Evolutionary conservation across 1,140 invertebrate species (phyloP).

Genomic region (Melipona quadrifasciata): DNA sequence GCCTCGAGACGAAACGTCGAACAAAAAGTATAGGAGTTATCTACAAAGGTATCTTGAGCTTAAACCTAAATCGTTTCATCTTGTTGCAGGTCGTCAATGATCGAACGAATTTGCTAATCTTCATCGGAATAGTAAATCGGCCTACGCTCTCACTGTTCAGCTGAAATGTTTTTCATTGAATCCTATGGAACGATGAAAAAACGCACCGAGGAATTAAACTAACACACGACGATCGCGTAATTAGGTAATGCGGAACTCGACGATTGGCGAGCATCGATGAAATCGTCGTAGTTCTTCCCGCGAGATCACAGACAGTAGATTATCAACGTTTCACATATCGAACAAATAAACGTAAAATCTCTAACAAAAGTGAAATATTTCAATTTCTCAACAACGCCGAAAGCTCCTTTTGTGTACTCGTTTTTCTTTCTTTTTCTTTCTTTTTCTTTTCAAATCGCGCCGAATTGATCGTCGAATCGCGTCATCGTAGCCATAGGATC

Average conservation of each 20-base stretch:
- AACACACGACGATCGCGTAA: background rate
- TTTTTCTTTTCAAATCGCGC: background rate
- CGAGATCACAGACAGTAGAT: constrained; percentile 38
- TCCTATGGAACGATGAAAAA: background rate
- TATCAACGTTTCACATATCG: constrained; percentile 19
- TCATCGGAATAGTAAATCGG: constrained; percentile 2
- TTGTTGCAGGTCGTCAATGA: background rate
- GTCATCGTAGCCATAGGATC: constrained; percentile 23
- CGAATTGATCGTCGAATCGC: constrained; percentile 20
- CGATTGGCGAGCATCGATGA: no score
- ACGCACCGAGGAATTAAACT: background rate
- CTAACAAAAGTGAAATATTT: constrained; percentile 6
- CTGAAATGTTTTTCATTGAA: background rate
- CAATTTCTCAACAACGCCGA: constrained; percentile 2
- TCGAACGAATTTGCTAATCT: constrained; percentile 6
- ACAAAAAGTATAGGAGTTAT: constrained; percentile 19
- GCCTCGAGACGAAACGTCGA: background rate
- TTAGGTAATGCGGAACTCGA: no score
- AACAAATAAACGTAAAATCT: constrained; percentile 19
- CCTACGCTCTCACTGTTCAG: constrained; percentile 13
- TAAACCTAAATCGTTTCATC: background rate
- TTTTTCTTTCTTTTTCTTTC: no score
- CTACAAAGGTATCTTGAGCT: constrained; percentile 15
- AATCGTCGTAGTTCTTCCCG: constrained; percentile 16
- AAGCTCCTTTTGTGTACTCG: no score